Percentiles rank a stretch among this genome's conserved stretches.
Evolutionary conservation across 2,797 vertebrate species (phyloP).

Genomic region (Australoheros facetus): DNA sequence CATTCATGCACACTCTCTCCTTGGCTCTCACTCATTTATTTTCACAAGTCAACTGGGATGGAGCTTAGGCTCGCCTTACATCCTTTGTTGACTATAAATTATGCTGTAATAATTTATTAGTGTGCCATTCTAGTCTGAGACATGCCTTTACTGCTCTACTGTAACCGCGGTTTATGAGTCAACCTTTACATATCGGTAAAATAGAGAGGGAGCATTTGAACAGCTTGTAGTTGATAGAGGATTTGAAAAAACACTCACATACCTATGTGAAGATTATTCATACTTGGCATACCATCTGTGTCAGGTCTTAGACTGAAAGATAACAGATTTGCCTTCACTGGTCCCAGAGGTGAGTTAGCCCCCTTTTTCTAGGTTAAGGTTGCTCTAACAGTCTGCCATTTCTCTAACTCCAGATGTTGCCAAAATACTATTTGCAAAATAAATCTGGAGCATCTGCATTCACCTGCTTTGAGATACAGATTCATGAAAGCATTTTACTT

Average conservation of each 20-base stretch:
- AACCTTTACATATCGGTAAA: slow-evolving; percentile 42
- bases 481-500: slow-evolving; percentile 13
- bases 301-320: slow-evolving; percentile 48
- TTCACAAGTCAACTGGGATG: slow-evolving; percentile 23
- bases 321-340: slow-evolving; percentile 45
- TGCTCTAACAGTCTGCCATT: slow-evolving; percentile 14
- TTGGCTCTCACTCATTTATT: slow-evolving; percentile 25
- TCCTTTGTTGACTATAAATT: slow-evolving; percentile 41
- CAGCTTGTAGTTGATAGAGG: slow-evolving; percentile 37
- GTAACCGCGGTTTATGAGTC: slow-evolving; percentile 33
- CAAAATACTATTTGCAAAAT: slow-evolving; percentile 39
- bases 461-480: slow-evolving; percentile 4
- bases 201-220: slow-evolving; percentile 26
- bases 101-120: slow-evolving; percentile 49
- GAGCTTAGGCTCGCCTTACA: not conserved
- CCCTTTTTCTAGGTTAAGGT: slow-evolving; percentile 17
- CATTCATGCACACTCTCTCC: slow-evolving; percentile 30
- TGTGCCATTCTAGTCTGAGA: slow-evolving; percentile 7
- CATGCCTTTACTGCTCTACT: slow-evolving; percentile 36
- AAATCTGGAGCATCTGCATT: slow-evolving; percentile 24
- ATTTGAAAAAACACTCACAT: slow-evolving; percentile 31
- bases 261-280: slow-evolving; percentile 46
- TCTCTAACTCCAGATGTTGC: slow-evolving; percentile 20
- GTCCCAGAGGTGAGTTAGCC: slow-evolving; percentile 14
- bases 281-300: slow-evolving; percentile 53